Evolutionary conservation across 2,113 vertebrate species (phyloP), one percentile per base, ranked within the genome.

Genomic region (Thalassarche chlororhynchos): DNA sequence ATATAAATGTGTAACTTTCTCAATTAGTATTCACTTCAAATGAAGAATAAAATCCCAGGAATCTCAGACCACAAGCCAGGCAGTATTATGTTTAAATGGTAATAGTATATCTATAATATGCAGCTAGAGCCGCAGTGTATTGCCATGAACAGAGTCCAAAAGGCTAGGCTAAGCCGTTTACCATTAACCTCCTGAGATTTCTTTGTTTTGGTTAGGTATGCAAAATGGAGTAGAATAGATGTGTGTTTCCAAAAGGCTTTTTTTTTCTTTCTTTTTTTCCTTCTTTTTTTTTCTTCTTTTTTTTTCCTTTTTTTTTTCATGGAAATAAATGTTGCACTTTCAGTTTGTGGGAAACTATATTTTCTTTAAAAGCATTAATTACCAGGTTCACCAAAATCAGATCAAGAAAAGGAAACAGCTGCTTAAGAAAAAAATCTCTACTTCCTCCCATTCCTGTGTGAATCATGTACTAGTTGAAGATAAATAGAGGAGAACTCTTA

Each of bases 1-100:
- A 38, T 87, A 89, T 84, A 90, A 96, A 93, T 96, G 87, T 85
- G 82, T 87, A 90, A 94, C 96, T 95, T 97, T 95, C 89, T 90
- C 89, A 94, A 95, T 96, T 95, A 96, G 47, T 60, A 90, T 96
- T 97, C 91, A 90, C 62, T 89, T 94, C 84, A 95, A 95, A 94
- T 94, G 87, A 91, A 94, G 75, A 95, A 83, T 90, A 91, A 96
- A 94, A 89, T 93, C 95, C 87, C 54, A 90, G 78, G 88, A 87
- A 94, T 92, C 65, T 64, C 49, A 79, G 74, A 87, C 69, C 89
- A 95, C 82, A 93, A 70, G 76, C 78, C 40, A 87, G 44, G 46
- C 61, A 62, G 51, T 68, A 90, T 91, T 80, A 94, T 93, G 95
- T 96, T 96, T 89, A 89, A 97, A 94, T 92, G 49, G 69, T 85